A percentile compares a stretch with the other conserved stretches of the same genome.
phyloP scores from a whole-genome alignment of 2,888 invertebrate genomes.

The Melanargia galathea region DNA sequence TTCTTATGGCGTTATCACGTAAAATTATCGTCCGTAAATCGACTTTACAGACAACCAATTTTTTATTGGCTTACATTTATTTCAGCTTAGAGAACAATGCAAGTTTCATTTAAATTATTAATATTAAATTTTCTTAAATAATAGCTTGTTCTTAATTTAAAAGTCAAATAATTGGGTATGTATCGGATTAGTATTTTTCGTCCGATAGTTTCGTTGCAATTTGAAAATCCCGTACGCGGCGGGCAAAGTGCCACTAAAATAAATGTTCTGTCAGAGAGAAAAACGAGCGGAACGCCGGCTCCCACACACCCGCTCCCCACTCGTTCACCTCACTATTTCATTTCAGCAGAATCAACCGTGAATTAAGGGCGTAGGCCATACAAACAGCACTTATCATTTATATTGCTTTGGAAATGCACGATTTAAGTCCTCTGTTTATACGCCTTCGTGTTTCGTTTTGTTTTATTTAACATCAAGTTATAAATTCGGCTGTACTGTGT shows the following conservation, averaged over 20 bases:
- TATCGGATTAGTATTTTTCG: slow-evolving; percentile 49
- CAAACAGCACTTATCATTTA: slow-evolving; percentile 39
- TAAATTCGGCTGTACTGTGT: background rate
- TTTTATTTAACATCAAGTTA: slow-evolving; percentile 20
- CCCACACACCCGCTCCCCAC: slow-evolving; percentile 49
- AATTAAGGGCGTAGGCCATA: slow-evolving; percentile 48
- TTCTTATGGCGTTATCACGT: no score
- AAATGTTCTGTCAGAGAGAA: slow-evolving; percentile 80
- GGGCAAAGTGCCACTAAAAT: slow-evolving; percentile 76
- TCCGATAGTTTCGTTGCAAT: slow-evolving; percentile 68
- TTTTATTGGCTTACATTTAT: no score
- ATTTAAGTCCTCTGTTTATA: slow-evolving; percentile 32
- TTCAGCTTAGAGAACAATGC: no score
- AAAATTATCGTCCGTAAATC: no score
- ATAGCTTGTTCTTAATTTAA: no score
- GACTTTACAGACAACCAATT: no score
- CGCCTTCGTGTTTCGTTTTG: slow-evolving; percentile 16
- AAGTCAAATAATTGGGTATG: background rate
- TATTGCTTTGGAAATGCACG: slow-evolving; percentile 36
- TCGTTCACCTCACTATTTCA: slow-evolving; percentile 49
- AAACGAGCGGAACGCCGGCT: slow-evolving; percentile 67
- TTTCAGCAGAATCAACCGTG: slow-evolving; percentile 57
- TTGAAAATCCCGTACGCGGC: slow-evolving; percentile 70
- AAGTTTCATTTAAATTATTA: no score
- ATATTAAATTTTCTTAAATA: no score